Conservation (phyloP, 2,113 vertebrate species). For the Chaetodon trifascialis region DNA sequence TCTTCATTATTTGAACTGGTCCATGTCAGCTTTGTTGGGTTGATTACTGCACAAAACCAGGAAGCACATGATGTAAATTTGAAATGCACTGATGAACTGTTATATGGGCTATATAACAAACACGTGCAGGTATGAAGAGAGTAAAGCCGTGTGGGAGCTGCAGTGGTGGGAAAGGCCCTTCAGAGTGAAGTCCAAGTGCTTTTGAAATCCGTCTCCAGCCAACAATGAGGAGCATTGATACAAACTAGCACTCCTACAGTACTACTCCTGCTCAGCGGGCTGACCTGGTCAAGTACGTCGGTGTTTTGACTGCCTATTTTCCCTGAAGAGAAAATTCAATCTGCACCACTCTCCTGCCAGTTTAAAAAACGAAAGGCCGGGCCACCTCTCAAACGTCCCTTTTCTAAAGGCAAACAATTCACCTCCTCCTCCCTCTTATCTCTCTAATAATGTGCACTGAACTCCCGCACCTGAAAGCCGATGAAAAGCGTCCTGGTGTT, state of each 20-base stretch:
- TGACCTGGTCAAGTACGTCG: constrained; percentile 79
- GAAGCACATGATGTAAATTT: constrained; percentile 9
- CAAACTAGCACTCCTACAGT: constrained; percentile 58
- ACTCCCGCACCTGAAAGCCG: constrained; percentile 59
- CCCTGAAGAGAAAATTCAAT: constrained; percentile 70
- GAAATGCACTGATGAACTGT: constrained; percentile 1
- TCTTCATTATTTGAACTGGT: constrained; percentile 29
- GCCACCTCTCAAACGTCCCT: constrained; percentile 44
- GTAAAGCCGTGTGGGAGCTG: constrained; percentile 46
- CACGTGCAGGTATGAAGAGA: constrained; percentile 43
- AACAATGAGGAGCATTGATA: constrained; percentile 82
- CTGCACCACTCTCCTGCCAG: constrained; percentile 50
- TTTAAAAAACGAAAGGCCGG: constrained; percentile 19
- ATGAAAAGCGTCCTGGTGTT: constrained; percentile 56
- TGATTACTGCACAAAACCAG: constrained; percentile 4
- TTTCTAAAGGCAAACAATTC: constrained; percentile 37
- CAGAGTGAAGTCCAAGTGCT: constrained; percentile 65
- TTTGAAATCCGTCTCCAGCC: constrained; percentile 68
- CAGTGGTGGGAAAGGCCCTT: constrained; percentile 72
- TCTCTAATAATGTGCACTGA: constrained; percentile 55
- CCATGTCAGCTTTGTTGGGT: constrained; percentile 10
- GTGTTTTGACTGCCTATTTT: constrained; percentile 79
- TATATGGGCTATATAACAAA: constrained; percentile 55
- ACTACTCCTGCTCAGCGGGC: constrained; percentile 44
- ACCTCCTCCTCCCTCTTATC: constrained; percentile 37